phyloP scores from a whole-genome alignment of 2,113 vertebrate genomes.

The Gallinago undulata region DNA sequence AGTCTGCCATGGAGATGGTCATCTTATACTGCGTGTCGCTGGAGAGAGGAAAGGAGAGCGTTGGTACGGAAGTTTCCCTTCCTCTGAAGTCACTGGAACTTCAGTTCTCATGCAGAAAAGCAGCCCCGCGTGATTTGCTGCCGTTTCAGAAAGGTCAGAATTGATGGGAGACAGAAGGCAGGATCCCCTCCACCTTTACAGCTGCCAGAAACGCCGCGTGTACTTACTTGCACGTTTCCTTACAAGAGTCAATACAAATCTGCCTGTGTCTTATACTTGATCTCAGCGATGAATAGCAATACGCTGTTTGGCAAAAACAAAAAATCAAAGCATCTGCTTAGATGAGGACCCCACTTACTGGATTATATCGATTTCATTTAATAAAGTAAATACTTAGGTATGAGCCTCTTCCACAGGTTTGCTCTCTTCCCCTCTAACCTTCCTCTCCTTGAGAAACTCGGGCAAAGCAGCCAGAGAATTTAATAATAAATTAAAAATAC shows the following conservation, averaged over 20 bases:
- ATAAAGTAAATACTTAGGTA: not conserved
- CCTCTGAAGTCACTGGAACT: not conserved
- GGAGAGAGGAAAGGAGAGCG: not conserved
- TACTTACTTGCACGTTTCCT: constrained; percentile 83
- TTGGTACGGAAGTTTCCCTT: not conserved
- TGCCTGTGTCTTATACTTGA: constrained; percentile 61
- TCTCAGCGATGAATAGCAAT: constrained; percentile 72
- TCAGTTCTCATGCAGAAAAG: not conserved
- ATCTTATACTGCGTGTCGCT: constrained; percentile 83
- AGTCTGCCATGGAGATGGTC: constrained; percentile 85
- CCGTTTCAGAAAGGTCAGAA: not conserved
- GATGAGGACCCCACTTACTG: not conserved
- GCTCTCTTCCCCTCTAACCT: not conserved
- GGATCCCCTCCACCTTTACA: not conserved
- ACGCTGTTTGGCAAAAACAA: constrained; percentile 47
- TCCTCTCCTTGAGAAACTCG: not conserved
- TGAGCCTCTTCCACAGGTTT: not conserved
- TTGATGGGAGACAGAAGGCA: not conserved
- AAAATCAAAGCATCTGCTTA: not conserved
- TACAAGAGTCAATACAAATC: constrained; percentile 76
- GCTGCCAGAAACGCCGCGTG: accelerated
- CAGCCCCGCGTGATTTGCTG: not conserved
- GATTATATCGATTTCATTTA: not conserved
- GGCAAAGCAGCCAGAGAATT: not conserved
- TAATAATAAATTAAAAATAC: not conserved